Percentiles rank a stretch among this genome's conserved stretches.
These are phyloP conservation scores for Caenorhabditis latens DNA, from an alignment of 1,140 invertebrate genomes.

Conservation along the genomic window DNA sequence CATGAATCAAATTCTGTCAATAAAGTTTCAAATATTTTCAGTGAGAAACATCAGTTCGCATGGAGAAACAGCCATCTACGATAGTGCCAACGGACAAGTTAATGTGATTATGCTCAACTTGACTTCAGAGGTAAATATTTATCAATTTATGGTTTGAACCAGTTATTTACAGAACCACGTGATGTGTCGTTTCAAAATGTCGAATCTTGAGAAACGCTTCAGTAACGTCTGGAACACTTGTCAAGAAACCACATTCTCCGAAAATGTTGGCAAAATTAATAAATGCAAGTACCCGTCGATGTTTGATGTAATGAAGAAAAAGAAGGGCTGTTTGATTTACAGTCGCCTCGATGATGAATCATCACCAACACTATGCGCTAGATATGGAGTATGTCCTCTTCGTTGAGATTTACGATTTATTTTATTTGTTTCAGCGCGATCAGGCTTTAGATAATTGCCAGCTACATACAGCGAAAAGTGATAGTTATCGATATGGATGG, in stretches of 20 bases:
- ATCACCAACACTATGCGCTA: background rate
- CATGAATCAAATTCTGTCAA: background rate
- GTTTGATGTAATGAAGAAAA: background rate
- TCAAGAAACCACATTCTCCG: slow-evolving; percentile 9
- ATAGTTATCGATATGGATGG: slow-evolving; percentile 55
- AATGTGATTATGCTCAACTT: slow-evolving; percentile 7
- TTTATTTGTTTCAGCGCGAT: background rate
- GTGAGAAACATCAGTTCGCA: slow-evolving; percentile 20
- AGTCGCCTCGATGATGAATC: slow-evolving; percentile 25
- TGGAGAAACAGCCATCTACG: slow-evolving; percentile 2
- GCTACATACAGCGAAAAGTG: slow-evolving; percentile 2
- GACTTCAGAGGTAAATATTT: background rate
- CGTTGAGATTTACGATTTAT: no score
- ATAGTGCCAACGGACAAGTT: background rate
- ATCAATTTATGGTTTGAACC: background rate
- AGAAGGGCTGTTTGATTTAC: slow-evolving; percentile 18
- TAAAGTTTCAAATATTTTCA: background rate
- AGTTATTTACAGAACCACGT: slow-evolving; percentile 7
- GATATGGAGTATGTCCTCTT: slow-evolving; percentile 48
- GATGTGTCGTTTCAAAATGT: slow-evolving; percentile 46
- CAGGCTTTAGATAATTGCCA: slow-evolving; percentile 36
- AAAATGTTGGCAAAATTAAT: background rate
- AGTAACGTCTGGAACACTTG: slow-evolving; percentile 36
- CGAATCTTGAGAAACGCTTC: slow-evolving; percentile 22
- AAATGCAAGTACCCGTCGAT: slow-evolving; percentile 5